Base-by-base conservation (phyloP, 2,888 invertebrate genomes). In the Cyaniris semiargus region DNA sequence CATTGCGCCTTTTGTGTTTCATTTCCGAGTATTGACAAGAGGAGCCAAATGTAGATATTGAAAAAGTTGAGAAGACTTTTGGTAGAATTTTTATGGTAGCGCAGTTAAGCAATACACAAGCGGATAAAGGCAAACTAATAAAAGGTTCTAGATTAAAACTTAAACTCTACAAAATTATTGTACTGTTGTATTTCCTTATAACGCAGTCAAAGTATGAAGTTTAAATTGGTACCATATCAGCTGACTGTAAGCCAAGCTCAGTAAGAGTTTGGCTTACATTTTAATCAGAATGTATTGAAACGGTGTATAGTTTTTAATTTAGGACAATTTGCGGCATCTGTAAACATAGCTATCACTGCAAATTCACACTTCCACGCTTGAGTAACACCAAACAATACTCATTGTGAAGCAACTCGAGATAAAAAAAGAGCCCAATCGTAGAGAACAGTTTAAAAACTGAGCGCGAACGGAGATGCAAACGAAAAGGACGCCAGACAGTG, bases 1-100 rank as follows among this genome's bases (percentile, higher is more conserved):
- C 91, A 91, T 90, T 90, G 85, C 85, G 82, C 87, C 87, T 86
- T 87, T 89, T 89, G 88, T 90, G 86, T 80, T 82, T 80, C 84
- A 78, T 79, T 82, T 81, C 83, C 79, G 79, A 82, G 82, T 83
- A 80, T 48, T 71, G 77, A 53, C 79, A 76, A 78, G 79, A 79
- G 79, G 71, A 79, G 76, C 79, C 78, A 76, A 70, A 78, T 77
- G 70, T 75, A 77, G 76, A 76, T 78, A 34, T 23, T 31, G 27
- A n/a, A 48, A 66, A 66, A 44, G 38, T 48, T 21, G 53, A 18
- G 5, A 53, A 53, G 4, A 53, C 5, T 18, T 53, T 53, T 53
- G 53, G 53, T 18, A 53, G 5, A 18, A 53, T 15, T 53, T 53
- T 53, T 15, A 18, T 53, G 53, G 10, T 53, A 18, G 53, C 3